Conservation (phyloP, 2,888 invertebrate genomes). For the Eristalis intricaria region DNA sequence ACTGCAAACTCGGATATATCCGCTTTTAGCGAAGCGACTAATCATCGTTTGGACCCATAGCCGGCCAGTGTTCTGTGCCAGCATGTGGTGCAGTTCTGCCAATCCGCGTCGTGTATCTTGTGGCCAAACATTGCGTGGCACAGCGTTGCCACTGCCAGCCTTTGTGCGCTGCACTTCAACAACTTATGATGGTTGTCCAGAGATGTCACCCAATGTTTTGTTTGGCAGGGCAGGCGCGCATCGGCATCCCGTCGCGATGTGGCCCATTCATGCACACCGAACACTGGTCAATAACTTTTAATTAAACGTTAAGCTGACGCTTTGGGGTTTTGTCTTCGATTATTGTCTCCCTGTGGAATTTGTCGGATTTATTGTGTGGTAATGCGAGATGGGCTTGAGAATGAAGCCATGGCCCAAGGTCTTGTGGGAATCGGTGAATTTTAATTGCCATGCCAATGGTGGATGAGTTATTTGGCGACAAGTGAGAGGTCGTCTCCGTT, state of each 20-base stretch:
- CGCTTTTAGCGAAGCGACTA: slow-evolving; percentile 30
- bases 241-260: slow-evolving; percentile 32
- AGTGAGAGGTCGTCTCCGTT: background rate
- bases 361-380: slow-evolving; percentile 48
- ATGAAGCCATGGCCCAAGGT: background rate
- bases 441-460: background rate
- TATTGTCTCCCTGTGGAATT: slow-evolving; percentile 25
- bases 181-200: slow-evolving; percentile 44
- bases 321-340: slow-evolving; percentile 17
- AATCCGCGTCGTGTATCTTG: slow-evolving; percentile 8
- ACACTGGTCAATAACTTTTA: slow-evolving; percentile 58
- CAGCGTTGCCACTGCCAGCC: background rate
- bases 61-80: slow-evolving; percentile 19
- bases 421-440: background rate
- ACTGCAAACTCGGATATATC: slow-evolving; percentile 6
- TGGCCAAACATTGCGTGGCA: slow-evolving; percentile 20
- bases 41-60: slow-evolving; percentile 21
- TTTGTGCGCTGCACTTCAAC: slow-evolving; percentile 39
- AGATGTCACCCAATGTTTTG: slow-evolving; percentile 51
- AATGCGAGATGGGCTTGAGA: slow-evolving; percentile 47
- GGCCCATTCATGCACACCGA: slow-evolving; percentile 9
- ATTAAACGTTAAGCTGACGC: slow-evolving; percentile 37
- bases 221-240: background rate
- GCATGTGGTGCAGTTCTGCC: slow-evolving; percentile 34
- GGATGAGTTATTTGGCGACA: background rate